Conservation (phyloP, 2,113 vertebrate genomes). For the Leucopsar rothschildi region DNA sequence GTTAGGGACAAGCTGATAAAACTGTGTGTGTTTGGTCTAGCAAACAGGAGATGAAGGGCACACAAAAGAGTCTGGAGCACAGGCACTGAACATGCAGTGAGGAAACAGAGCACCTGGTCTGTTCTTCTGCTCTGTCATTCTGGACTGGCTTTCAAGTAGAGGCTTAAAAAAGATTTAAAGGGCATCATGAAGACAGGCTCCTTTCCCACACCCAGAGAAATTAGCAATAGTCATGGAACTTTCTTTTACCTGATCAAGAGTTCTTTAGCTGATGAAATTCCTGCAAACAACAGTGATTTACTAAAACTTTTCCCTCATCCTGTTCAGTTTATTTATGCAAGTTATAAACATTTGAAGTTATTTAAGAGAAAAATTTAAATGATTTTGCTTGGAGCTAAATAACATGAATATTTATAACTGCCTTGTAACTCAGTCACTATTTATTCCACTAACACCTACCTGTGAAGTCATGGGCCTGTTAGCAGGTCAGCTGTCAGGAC, state of each 20-base stretch:
- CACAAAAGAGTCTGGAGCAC: background rate
- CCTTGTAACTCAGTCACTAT: background rate
- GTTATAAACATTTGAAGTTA: background rate
- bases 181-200: background rate
- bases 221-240: background rate
- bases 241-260: background rate
- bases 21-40: background rate
- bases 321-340: background rate
- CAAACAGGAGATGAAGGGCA: background rate
- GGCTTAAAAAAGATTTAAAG: background rate
- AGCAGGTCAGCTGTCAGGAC: background rate
- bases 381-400: background rate
- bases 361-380: background rate
- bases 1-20: background rate
- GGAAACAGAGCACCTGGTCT: background rate
- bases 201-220: background rate
- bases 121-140: background rate
- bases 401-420: background rate
- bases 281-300: background rate
- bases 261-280: background rate
- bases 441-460: background rate
- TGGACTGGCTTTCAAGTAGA: background rate
- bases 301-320: background rate
- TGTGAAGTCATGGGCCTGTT: background rate
- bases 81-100: background rate